These are phyloP conservation scores for Tachuris rubrigastra DNA, from an alignment of 2,113 vertebrate genomes.

Conservation along the genomic window DNA sequence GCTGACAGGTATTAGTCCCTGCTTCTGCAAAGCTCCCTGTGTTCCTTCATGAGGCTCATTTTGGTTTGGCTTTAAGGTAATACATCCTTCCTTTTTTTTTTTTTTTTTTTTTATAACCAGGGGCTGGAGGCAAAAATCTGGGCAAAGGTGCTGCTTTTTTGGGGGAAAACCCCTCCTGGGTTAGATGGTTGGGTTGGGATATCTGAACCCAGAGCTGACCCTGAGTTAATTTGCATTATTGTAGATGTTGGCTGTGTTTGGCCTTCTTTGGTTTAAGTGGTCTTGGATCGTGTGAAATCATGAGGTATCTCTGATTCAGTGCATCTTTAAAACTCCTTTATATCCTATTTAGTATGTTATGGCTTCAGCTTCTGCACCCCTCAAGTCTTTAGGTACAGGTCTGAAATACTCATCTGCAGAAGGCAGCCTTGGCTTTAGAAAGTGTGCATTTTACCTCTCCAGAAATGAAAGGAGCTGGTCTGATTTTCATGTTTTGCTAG, in stretches of 20 bases:
- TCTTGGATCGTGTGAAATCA: not conserved
- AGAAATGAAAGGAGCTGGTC: not conserved
- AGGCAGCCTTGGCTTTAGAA: not conserved
- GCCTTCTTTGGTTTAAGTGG: not conserved
- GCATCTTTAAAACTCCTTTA: not conserved
- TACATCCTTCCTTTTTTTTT: rapidly evolving
- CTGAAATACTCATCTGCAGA: not conserved
- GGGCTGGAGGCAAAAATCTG: not conserved
- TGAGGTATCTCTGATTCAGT: not conserved
- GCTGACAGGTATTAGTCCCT: not conserved
- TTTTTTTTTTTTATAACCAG: not conserved
- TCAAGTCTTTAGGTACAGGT: not conserved
- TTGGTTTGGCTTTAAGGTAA: not conserved
- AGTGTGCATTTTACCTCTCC: not conserved
- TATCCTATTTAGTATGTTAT: rapidly evolving
- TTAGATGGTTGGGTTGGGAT: rapidly evolving
- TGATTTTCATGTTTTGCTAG: not conserved
- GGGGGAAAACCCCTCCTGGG: rapidly evolving
- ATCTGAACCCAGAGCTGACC: not conserved
- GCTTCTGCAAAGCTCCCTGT: not conserved
- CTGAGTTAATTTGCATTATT: not conserved
- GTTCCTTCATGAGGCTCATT: rapidly evolving
- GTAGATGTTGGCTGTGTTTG: not conserved
- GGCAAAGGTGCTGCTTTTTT: not conserved
- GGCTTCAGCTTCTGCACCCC: not conserved